Base-by-base conservation (phyloP, 2,888 invertebrate genomes). In the Apeira syringaria region DNA sequence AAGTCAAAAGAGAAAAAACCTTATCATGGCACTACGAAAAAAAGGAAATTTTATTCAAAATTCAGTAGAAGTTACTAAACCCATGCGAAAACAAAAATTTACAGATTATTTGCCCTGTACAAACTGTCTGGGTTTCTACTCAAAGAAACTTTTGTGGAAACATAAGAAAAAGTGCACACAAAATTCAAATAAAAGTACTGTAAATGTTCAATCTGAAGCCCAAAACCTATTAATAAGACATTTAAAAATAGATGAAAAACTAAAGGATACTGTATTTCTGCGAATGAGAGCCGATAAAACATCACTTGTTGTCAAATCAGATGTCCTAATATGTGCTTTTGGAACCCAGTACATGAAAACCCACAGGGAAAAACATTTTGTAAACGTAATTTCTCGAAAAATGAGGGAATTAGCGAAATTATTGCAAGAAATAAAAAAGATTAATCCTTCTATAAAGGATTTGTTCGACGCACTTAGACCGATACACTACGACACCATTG, bases 191-290 rank as follows among this genome's bases (percentile, higher is more conserved):
- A 60, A 60, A 57, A 9, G 2, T 3, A 24, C 8, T 24, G 5
- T 8, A 24, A 53, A 52, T 56, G 24, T 24, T 5, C 33, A 33
- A 59, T 46, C 55, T 48, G 55, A 66, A 18, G 64, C 64, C 5
- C 64, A 66, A 61, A 65, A 66, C 42, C 32, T 63, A 28, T 24
- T 62, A 12, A 11, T 61, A 45, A 36, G 54, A 24, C 30, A 68
- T 53, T 24, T 60, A 7, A 56, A 60, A 58, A 42, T 64, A 22
- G 65, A 65, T 31, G 45, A 62, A 53, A 61, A 64, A 46, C 59
- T 64, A 29, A 54, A 58, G 31, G 46, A 49, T 17, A 54, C 29
- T 13, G 60, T 67, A 46, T 65, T 65, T 59, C 56, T 45, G 7
- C 45, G 57, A 49, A 63, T 64, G 63, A 24, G 24, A 24, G 24